phyloP scores from a whole-genome alignment of 2,797 vertebrate species.

The Brachyalestes nurse region DNA sequence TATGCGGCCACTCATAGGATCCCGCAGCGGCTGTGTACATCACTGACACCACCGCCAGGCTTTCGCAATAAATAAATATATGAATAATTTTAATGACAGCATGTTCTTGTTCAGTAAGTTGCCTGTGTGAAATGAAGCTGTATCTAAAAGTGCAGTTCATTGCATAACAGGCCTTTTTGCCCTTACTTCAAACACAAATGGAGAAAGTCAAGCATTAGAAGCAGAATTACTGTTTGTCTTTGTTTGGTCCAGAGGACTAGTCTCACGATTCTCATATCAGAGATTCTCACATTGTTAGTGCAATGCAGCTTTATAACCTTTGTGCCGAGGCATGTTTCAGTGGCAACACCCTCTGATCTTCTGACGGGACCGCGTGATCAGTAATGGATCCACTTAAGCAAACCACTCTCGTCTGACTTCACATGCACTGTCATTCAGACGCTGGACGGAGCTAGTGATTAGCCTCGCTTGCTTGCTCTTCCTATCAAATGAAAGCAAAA shows the following conservation, averaged over 20 bases:
- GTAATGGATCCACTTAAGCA: constrained; percentile 31
- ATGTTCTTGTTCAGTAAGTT: constrained; percentile 2
- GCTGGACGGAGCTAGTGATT: constrained; percentile 52
- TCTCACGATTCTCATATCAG: constrained; percentile 1
- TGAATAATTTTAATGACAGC: background rate
- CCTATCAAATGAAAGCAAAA: constrained; percentile 14
- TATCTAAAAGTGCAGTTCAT: background rate
- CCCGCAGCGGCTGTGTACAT: constrained; percentile 45
- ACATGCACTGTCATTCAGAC: constrained; percentile 24
- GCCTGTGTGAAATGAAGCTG: background rate
- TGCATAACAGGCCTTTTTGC: background rate
- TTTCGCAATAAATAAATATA: constrained; percentile 6
- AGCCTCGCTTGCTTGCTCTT: constrained; percentile 56
- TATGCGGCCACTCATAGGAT: constrained; percentile 66
- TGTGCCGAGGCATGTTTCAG: constrained; percentile 51
- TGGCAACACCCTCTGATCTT: constrained; percentile 38
- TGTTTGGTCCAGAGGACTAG: background rate
- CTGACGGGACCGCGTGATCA: constrained; percentile 61
- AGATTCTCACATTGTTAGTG: background rate
- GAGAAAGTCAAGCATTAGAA: background rate
- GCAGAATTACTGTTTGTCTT: background rate
- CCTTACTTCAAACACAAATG: background rate
- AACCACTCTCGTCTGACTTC: constrained; percentile 48
- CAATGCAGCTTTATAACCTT: constrained; percentile 24
- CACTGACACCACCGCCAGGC: constrained; percentile 62